These are phyloP conservation scores for Drosophila meridiana DNA, from an alignment of 2,888 invertebrate genomes.

Conservation along the genomic window DNA sequence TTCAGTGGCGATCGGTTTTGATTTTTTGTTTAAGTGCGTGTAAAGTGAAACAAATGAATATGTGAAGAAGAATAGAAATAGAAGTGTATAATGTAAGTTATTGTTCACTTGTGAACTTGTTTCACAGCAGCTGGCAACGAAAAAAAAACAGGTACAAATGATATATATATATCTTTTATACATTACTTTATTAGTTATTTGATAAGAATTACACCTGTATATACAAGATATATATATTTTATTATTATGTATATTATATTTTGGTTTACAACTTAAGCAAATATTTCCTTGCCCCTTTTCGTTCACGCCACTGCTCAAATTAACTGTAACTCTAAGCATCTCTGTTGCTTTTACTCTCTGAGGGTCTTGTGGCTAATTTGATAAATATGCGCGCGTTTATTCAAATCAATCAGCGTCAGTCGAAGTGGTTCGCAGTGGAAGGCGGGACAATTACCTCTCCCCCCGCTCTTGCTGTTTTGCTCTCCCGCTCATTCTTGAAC, in stretches of 20 bases:
- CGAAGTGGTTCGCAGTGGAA: constrained; percentile 22
- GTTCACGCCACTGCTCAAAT: constrained; percentile 30
- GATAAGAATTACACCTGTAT: no score
- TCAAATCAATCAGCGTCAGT: constrained; percentile 82
- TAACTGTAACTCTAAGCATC: constrained; percentile 25
- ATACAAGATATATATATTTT: no score
- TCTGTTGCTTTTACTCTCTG: constrained; percentile 25
- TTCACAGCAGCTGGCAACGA: background rate
- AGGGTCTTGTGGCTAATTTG: constrained; percentile 75
- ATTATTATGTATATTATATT: background rate
- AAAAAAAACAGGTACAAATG: background rate
- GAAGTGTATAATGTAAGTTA: no score
- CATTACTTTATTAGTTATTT: background rate
- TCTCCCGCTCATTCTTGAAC: constrained; percentile 1
- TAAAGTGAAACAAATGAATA: no score
- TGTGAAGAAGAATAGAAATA: no score
- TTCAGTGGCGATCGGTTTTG: no score
- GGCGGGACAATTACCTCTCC: background rate
- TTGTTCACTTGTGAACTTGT: no score
- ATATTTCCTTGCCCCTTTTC: background rate
- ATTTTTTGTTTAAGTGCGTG: no score
- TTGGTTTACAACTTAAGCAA: background rate
- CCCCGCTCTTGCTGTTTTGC: background rate
- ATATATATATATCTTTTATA: background rate
- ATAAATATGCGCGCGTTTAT: constrained; percentile 79